Percentiles rank a stretch among this genome's conserved stretches.
Evolutionary conservation across 1,140 invertebrate genomes (phyloP).

Genomic region (Fopius arisanus): DNA sequence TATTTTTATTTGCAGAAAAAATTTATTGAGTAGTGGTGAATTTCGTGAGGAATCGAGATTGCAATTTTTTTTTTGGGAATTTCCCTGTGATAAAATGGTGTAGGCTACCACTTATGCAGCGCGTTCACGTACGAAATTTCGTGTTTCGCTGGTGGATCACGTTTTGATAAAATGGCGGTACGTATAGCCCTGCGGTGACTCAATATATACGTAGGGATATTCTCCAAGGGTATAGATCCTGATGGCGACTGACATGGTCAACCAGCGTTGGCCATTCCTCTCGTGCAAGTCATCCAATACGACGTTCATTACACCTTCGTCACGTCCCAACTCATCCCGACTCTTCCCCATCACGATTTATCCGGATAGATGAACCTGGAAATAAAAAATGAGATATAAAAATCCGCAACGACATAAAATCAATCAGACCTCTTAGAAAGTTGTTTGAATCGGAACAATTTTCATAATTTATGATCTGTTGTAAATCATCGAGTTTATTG

Average conservation of each 20-base stretch:
- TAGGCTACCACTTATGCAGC: constrained; percentile 34
- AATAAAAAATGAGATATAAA: background rate
- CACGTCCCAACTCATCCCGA: constrained; percentile 37
- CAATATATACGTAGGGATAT: background rate
- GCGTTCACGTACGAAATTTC: constrained; percentile 57
- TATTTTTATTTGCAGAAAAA: too few species aligned
- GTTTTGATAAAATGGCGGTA: constrained; percentile 60
- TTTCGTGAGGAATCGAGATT: background rate
- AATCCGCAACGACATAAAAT: too few species aligned
- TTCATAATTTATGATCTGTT: too few species aligned
- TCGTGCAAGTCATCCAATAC: constrained; percentile 34
- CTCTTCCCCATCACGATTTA: background rate
- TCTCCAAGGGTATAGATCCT: background rate
- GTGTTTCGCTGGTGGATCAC: constrained; percentile 57
- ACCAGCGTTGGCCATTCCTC: background rate
- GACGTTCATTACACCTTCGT: constrained; percentile 41
- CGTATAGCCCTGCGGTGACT: constrained; percentile 33
- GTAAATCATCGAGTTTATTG: too few species aligned
- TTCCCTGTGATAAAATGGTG: background rate
- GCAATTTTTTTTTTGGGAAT: background rate
- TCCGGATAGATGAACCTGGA: background rate
- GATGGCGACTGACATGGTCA: background rate
- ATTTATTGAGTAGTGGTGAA: too few species aligned
- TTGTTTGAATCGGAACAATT: too few species aligned
- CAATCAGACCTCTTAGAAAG: too few species aligned